phyloP scores from a whole-genome alignment of 2,797 vertebrate genomes.

The Cygnus olor region DNA sequence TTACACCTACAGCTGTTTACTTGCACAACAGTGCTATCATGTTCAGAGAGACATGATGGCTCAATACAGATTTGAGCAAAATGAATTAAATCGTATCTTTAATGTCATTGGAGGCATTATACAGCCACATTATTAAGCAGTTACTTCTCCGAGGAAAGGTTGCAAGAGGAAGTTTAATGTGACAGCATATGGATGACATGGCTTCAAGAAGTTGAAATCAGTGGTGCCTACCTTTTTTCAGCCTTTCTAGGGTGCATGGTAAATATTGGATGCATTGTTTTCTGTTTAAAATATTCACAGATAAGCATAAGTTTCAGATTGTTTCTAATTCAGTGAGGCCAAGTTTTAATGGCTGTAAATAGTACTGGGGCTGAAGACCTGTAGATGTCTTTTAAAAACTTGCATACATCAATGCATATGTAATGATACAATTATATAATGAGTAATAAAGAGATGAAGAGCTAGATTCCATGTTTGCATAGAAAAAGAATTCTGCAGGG shows the following conservation, averaged over 20 bases:
- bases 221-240: not conserved
- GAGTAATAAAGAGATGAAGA: not conserved
- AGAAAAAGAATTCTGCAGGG: not conserved
- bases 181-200: not conserved
- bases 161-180: not conserved
- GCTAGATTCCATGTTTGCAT: not conserved
- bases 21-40: not conserved
- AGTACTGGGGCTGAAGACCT: not conserved
- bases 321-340: not conserved
- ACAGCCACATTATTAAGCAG: not conserved
- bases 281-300: not conserved
- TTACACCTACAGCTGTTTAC: not conserved
- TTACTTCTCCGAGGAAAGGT: not conserved
- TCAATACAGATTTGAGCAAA: not conserved
- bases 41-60: not conserved
- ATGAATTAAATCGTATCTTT: constrained; percentile 9
- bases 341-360: not conserved
- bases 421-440: not conserved
- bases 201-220: not conserved
- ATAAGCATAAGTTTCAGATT: not conserved
- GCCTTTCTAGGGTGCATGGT: not conserved
- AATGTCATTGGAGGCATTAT: constrained; percentile 3
- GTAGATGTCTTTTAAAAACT: not conserved
- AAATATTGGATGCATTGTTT: not conserved
- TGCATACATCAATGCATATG: not conserved